Evolutionary conservation across 2,113 vertebrate genomes (phyloP), one percentile per base, ranked within the genome.

Genomic region (Anoplopoma fimbria): DNA sequence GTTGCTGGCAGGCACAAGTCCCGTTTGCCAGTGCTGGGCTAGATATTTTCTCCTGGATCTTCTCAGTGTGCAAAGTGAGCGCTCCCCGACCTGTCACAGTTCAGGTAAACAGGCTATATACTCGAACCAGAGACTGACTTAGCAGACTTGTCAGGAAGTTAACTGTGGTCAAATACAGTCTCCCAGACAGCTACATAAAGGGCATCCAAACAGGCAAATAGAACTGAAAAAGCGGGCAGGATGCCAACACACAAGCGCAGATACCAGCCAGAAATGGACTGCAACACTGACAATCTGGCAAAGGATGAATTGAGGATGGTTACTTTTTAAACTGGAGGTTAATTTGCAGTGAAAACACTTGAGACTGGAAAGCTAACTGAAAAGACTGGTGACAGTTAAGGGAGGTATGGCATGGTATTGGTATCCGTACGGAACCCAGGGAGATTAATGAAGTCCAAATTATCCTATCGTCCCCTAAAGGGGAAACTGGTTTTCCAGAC

Each of bases 81-180:
- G 38, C 53, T 68, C 13, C 51, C 38, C 19, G 21, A 33, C 45
- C 38, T 49, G 21, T 60, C 45, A 69, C 40, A 38, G 38, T 67
- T 74, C 69, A 81, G 36, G 62, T 47, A 62, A 75, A 58, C 27
- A 25, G 25, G 6, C 10, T 49, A 31, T 51, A 36, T 21, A 73
- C 49, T 25, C 27, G 42, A 34, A 72, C 57, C 60, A 80, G 58
- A 63, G 60, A 58, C 13, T 19, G 61, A 45, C 47, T 72, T 55
- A 34, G 58, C 9, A 51, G 40, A 62, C 40, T 51, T 61, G 47
- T 21, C 58, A 70, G 15, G 17, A 21, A 36, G 27, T 40, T 45
- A 45, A 64, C 15, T n/a, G 27, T 70, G 34, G 80, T 2, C 42
- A 70, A 70, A 70, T 15, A n/a, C 34, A 76, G 51, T 13, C 75